Conservation (phyloP, 2,888 invertebrate genomes). For the Papilio elwesi region DNA sequence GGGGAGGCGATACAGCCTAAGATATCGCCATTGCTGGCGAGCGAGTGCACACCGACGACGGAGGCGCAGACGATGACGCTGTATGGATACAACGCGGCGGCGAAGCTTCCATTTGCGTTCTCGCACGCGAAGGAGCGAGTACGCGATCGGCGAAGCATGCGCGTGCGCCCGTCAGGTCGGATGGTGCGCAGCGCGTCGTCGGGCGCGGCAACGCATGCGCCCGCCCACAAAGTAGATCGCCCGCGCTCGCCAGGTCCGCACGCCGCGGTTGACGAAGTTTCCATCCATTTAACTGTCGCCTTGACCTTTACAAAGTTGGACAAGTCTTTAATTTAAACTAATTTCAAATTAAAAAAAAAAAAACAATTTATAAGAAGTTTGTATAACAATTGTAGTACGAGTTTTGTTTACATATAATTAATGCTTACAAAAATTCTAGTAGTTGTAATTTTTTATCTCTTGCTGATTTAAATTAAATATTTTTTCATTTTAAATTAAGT, state of each 20-base stretch:
- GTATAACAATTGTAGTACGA: too few species aligned
- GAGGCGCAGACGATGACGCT: constrained; percentile 77
- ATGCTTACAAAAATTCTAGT: too few species aligned
- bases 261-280: constrained; percentile 47
- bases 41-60: constrained; percentile 69
- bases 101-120: constrained; percentile 79
- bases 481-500: neutral
- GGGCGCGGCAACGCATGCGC: constrained; percentile 76
- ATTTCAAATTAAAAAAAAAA: too few species aligned
- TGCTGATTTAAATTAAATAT: neutral
- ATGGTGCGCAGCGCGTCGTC: constrained; percentile 82
- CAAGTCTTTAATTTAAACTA: neutral
- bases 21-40: constrained; percentile 74
- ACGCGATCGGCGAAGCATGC: constrained; percentile 61
- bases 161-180: constrained; percentile 72
- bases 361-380: neutral
- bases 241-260: constrained; percentile 74
- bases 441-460: neutral
- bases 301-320: neutral
- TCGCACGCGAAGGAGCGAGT: constrained; percentile 67
- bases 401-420: too few species aligned
- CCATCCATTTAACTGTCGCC: neutral
- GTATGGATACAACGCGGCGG: constrained; percentile 82
- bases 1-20: constrained; percentile 73
- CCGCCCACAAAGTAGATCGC: constrained; percentile 68